A percentile compares a stretch with the other conserved stretches of the same genome.
These are phyloP conservation scores for Pyralis farinalis DNA, from an alignment of 2,888 invertebrate species.

Conservation along the genomic window DNA sequence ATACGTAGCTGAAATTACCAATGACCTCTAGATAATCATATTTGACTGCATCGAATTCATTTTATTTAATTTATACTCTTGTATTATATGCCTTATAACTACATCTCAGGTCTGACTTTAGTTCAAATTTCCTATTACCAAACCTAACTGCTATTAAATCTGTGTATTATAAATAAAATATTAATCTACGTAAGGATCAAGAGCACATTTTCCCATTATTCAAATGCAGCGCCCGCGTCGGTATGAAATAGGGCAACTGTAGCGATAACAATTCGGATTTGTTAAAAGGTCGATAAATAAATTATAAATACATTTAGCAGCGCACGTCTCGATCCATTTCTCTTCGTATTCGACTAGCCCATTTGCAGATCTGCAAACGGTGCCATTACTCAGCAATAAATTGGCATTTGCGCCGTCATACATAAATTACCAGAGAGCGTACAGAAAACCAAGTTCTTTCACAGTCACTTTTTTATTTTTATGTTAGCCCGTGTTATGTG, in stretches of 20 bases:
- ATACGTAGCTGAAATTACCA: too few species aligned
- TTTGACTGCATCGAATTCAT: too few species aligned
- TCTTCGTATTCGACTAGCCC: conserved; percentile 76
- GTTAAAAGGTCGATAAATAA: conserved; percentile 71
- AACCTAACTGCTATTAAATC: too few species aligned
- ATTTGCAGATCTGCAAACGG: conserved; percentile 79
- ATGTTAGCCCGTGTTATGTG: neutral
- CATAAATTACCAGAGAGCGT: conserved; percentile 73
- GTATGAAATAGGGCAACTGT: conserved; percentile 34
- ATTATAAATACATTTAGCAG: conserved; percentile 78
- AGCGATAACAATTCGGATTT: conserved; percentile 65
- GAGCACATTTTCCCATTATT: conserved; percentile 27
- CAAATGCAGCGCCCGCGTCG: conserved; percentile 29
- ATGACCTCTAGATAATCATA: too few species aligned
- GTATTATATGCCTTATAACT: too few species aligned
- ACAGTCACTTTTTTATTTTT: conserved; percentile 59
- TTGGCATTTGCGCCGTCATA: conserved; percentile 80
- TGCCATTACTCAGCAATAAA: conserved; percentile 77
- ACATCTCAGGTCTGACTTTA: too few species aligned
- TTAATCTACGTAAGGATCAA: too few species aligned
- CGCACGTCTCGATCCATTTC: conserved; percentile 73
- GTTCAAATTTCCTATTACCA: too few species aligned
- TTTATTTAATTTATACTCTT: too few species aligned
- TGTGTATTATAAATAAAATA: too few species aligned
- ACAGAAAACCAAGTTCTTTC: conserved; percentile 66